Percentiles rank a stretch among this genome's conserved stretches.
phyloP scores from a whole-genome alignment of 2,888 invertebrate species.

The Campaea margaritaria region DNA sequence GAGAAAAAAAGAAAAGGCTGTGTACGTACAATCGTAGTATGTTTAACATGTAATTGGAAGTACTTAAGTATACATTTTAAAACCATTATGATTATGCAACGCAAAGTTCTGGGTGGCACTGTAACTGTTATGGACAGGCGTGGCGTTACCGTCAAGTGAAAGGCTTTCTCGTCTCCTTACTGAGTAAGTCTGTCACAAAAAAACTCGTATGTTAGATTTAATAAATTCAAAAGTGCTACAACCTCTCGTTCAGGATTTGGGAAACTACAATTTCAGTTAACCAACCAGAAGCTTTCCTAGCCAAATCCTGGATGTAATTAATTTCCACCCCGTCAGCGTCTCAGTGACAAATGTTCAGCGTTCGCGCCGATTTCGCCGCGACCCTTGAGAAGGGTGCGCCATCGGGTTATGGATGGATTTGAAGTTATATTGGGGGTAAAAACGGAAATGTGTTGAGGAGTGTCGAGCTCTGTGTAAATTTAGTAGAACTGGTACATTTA shows the following conservation, averaged over 20 bases:
- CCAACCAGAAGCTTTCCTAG: not conserved
- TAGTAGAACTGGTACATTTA: not conserved
- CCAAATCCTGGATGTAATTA: conserved; percentile 8
- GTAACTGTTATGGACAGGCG: too few species aligned
- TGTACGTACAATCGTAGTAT: too few species aligned
- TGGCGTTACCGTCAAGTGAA: too few species aligned
- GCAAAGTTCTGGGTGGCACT: too few species aligned
- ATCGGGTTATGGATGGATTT: not conserved
- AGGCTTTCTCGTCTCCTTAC: too few species aligned
- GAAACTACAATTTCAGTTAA: not conserved
- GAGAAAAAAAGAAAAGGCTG: too few species aligned
- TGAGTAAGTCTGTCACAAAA: too few species aligned
- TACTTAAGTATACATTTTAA: too few species aligned
- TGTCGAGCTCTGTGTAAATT: not conserved
- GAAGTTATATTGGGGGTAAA: conserved; percentile 5
- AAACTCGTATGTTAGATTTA: too few species aligned
- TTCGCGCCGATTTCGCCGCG: conserved; percentile 7
- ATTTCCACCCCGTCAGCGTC: conserved; percentile 4
- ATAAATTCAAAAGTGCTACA: conserved; percentile 2
- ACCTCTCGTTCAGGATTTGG: not conserved
- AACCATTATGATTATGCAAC: too few species aligned
- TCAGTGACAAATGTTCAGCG: conserved; percentile 8
- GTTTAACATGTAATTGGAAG: too few species aligned
- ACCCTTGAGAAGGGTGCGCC: conserved; percentile 6
- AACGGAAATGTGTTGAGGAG: not conserved